These are phyloP conservation scores for Cataglyphis cursor DNA, from an alignment of 2,888 invertebrate genomes.

Conservation along the genomic window DNA sequence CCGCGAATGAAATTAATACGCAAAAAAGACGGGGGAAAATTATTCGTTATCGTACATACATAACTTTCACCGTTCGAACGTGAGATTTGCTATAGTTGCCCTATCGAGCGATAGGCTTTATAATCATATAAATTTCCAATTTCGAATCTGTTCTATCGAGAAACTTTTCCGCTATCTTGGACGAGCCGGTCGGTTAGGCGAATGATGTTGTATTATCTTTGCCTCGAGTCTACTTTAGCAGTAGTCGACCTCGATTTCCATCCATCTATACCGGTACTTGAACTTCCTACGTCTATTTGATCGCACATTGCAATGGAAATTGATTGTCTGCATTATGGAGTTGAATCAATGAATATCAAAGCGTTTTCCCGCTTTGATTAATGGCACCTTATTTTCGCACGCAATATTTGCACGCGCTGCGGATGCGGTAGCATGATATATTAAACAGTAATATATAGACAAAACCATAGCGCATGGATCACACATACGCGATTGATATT, in stretches of 20 bases:
- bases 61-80: slow-evolving; percentile 47
- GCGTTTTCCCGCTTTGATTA: slow-evolving; percentile 21
- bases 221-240: background rate
- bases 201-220: slow-evolving; percentile 32
- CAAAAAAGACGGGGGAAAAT: slow-evolving; percentile 30
- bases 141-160: background rate
- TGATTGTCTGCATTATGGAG: slow-evolving; percentile 17
- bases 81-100: background rate
- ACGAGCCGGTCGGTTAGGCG: slow-evolving; percentile 19
- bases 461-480: background rate
- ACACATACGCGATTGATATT: background rate
- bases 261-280: slow-evolving; percentile 49
- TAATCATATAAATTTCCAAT: background rate
- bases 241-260: slow-evolving; percentile 53
- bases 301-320: slow-evolving; percentile 34
- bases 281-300: slow-evolving; percentile 48
- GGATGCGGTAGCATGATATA: background rate
- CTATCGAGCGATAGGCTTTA: background rate
- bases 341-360: slow-evolving; percentile 23
- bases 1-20: slow-evolving; percentile 38
- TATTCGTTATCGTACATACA: slow-evolving; percentile 12
- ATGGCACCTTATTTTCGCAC: slow-evolving; percentile 27
- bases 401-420: slow-evolving; percentile 2
- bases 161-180: slow-evolving; percentile 13
- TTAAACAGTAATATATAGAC: background rate